These are phyloP conservation scores for Stichopus chloronotus DNA, from an alignment of 35 echinoderm and acorn worm genomes.

Conservation along the genomic window DNA sequence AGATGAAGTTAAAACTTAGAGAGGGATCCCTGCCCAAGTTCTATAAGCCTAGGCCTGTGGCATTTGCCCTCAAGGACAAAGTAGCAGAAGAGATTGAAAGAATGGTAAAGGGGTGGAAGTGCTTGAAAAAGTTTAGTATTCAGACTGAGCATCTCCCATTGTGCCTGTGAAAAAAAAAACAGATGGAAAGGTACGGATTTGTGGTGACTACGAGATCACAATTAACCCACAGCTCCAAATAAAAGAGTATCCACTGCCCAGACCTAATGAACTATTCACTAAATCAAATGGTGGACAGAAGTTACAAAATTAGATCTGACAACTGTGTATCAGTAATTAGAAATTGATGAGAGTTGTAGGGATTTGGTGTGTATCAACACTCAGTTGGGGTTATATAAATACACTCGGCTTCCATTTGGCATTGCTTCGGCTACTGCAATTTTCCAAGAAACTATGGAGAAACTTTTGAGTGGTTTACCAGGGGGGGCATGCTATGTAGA, in stretches of 20 bases:
- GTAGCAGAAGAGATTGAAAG: constrained; percentile 36
- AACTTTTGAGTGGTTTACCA: constrained; percentile 56
- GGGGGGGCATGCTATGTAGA: constrained; percentile 48
- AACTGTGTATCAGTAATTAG: constrained; percentile 64
- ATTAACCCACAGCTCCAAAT: constrained; percentile 50
- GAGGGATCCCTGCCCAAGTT: constrained; percentile 12
- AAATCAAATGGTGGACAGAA: constrained; percentile 51
- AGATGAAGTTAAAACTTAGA: neutral
- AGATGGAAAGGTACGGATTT: constrained; percentile 65
- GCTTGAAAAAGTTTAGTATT: constrained; percentile 21
- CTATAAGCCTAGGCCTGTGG: constrained; percentile 48
- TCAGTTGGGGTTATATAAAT: constrained; percentile 54
- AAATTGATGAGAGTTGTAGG: too few relatives aligned
- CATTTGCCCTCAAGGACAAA: constrained; percentile 46
- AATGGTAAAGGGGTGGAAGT: constrained; percentile 46
- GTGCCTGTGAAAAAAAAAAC: constrained; percentile 60
- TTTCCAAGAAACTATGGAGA: constrained; percentile 70
- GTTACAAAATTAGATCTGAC: constrained; percentile 60
- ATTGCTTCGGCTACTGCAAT: constrained; percentile 59
- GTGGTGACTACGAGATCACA: constrained; percentile 77
- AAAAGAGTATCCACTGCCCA: constrained; percentile 64
- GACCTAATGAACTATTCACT: constrained; percentile 54
- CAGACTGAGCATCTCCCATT: constrained; percentile 70
- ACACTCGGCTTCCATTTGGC: constrained; percentile 70
- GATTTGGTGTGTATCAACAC: constrained; percentile 74